These are phyloP conservation scores for Teleogryllus oceanicus DNA, from an alignment of 2,888 invertebrate species.

Conservation along the genomic window DNA sequence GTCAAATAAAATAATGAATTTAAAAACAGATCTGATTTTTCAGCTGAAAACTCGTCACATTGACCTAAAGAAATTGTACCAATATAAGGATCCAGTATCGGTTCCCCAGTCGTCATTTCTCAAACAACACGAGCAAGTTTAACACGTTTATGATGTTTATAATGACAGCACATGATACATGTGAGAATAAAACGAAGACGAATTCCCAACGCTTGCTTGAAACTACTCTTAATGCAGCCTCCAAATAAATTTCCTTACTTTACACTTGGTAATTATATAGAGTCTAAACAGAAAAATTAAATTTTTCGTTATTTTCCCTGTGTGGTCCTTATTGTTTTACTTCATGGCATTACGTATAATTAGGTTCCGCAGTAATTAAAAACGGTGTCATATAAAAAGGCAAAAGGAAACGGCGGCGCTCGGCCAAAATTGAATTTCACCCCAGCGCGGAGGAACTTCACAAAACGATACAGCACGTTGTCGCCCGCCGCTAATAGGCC, in stretches of 20 bases:
- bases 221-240: not conserved
- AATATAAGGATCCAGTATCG: too few relatives aligned
- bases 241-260: not conserved
- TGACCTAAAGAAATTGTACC: too few relatives aligned
- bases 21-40: too few relatives aligned
- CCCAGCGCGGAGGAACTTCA: not conserved
- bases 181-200: too few relatives aligned
- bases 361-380: constrained; percentile 7
- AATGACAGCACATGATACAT: too few relatives aligned
- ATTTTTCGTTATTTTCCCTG: not conserved
- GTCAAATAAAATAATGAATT: too few relatives aligned
- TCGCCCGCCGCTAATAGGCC: not conserved
- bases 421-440: not conserved
- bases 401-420: not conserved
- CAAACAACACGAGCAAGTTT: too few relatives aligned
- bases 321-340: not conserved
- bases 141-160: too few relatives aligned
- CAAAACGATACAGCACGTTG: not conserved
- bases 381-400: not conserved
- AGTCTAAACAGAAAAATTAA: not conserved
- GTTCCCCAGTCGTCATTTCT: too few relatives aligned
- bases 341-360: constrained; percentile 18
- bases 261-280: not conserved
- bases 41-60: too few relatives aligned
- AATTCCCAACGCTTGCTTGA: not conserved